A percentile compares a stretch with the other conserved stretches of the same genome.
These are phyloP conservation scores for Acrossocheilus wenchowensis DNA, from an alignment of 2,797 vertebrate species.

Conservation along the genomic window DNA sequence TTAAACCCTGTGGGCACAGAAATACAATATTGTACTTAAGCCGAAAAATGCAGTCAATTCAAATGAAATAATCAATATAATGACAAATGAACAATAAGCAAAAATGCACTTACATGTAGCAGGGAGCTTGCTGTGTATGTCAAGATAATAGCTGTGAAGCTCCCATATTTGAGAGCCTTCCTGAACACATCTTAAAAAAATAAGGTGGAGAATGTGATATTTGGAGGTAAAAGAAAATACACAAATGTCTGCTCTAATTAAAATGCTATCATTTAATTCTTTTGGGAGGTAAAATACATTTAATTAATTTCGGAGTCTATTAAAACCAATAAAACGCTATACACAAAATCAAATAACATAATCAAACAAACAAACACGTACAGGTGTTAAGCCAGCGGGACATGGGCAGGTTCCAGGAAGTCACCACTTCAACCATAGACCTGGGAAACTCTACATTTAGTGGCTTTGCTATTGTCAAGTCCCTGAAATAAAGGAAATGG, in stretches of 20 bases:
- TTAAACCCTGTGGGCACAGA: constrained; percentile 82
- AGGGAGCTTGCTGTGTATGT: constrained; percentile 90
- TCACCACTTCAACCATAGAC: constrained; percentile 92
- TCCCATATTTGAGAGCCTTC: constrained; percentile 85
- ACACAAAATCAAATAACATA: not conserved
- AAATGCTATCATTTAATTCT: not conserved
- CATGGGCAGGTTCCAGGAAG: constrained; percentile 94
- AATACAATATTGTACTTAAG: not conserved
- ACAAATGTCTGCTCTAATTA: not conserved
- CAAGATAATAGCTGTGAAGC: constrained; percentile 87
- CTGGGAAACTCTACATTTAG: constrained; percentile 87
- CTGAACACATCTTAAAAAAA: constrained; percentile 87
- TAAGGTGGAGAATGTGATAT: not conserved
- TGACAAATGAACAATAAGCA: not conserved
- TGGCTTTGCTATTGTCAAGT: constrained; percentile 85
- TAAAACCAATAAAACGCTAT: not conserved
- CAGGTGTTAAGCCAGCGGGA: constrained; percentile 91
- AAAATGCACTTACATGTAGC: constrained; percentile 83
- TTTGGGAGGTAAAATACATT: not conserved
- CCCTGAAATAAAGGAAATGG: constrained; percentile 72
- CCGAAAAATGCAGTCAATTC: not conserved
- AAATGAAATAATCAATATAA: not conserved
- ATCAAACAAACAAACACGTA: constrained; percentile 66
- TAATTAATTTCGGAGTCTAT: not conserved
- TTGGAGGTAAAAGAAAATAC: not conserved